Conservation (phyloP, 2,888 invertebrate genomes). For the Tricholauxania praeusta region DNA sequence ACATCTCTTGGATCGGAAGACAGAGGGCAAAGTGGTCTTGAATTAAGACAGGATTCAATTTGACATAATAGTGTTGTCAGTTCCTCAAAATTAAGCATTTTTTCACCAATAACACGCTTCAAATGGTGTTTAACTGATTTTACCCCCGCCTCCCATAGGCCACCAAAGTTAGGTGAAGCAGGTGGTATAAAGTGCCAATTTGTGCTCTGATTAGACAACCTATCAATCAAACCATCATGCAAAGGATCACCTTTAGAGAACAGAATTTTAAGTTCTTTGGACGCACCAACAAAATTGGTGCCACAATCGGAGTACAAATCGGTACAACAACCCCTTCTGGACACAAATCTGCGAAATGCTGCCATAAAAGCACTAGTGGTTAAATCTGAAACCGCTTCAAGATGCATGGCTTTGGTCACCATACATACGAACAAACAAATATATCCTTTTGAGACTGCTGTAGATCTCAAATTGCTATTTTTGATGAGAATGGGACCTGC, state of each 20-base stretch:
- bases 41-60: slow-evolving; percentile 39
- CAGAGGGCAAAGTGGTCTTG: slow-evolving; percentile 34
- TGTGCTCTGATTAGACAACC: slow-evolving; percentile 21
- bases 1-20: slow-evolving; percentile 35
- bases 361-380: slow-evolving; percentile 44
- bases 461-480: slow-evolving; percentile 35
- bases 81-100: neutral
- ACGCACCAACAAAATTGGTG: slow-evolving; percentile 43
- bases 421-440: slow-evolving; percentile 46
- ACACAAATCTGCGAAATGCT: slow-evolving; percentile 41
- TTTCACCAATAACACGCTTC: slow-evolving; percentile 27
- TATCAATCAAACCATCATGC: slow-evolving; percentile 4
- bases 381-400: slow-evolving; percentile 45
- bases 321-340: slow-evolving; percentile 39
- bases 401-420: slow-evolving; percentile 42
- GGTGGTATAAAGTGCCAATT: slow-evolving; percentile 41
- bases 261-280: slow-evolving; percentile 22
- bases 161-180: slow-evolving; percentile 41
- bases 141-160: slow-evolving; percentile 42
- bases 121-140: slow-evolving; percentile 41
- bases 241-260: slow-evolving; percentile 2
- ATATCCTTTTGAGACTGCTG: slow-evolving; percentile 39
- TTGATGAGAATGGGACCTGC: slow-evolving; percentile 43
- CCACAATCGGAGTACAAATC: slow-evolving; percentile 38
- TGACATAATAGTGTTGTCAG: slow-evolving; percentile 24